Percentiles rank a stretch among this genome's conserved stretches.
phyloP scores from a whole-genome alignment of 2,888 invertebrate genomes.

The Latrodectus hesperus region DNA sequence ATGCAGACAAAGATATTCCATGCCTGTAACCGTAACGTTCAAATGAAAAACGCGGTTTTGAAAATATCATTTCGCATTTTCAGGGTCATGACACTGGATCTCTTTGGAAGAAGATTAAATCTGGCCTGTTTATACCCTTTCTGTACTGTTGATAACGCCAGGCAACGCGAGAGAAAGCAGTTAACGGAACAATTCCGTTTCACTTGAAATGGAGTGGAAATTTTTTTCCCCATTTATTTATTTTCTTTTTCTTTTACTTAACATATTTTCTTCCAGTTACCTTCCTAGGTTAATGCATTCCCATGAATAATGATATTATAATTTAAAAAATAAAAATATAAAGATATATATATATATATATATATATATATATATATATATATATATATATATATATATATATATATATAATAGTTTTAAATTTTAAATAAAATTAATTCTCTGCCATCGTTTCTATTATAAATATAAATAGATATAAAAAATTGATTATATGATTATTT shows the following conservation, averaged over 20 bases:
- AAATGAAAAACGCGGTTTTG: conserved; percentile 6
- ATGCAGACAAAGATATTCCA: background rate
- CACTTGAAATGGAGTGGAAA: background rate
- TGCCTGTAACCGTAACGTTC: background rate
- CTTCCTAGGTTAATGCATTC: conserved; percentile 51
- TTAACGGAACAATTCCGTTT: background rate
- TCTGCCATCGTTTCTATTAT: too few relatives aligned
- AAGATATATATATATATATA: too few relatives aligned
- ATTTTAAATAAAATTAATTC: too few relatives aligned
- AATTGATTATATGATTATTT: too few relatives aligned
- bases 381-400: too few relatives aligned
- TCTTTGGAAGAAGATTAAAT: conserved; percentile 22
- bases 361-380: too few relatives aligned
- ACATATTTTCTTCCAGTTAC: background rate
- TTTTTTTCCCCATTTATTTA: background rate
- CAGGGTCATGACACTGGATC: conserved; percentile 14
- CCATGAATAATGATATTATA: conserved; percentile 21
- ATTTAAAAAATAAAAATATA: too few relatives aligned
- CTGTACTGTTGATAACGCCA: background rate
- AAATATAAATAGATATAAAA: too few relatives aligned
- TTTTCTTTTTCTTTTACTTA: background rate
- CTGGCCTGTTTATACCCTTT: conserved; percentile 1
- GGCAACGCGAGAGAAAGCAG: background rate
- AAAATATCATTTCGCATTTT: conserved; percentile 46
- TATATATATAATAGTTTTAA: too few relatives aligned